Evolutionary conservation across 2,113 vertebrate species (phyloP), one percentile per base, ranked within the genome.

Genomic region (Tamias sibiricus): DNA sequence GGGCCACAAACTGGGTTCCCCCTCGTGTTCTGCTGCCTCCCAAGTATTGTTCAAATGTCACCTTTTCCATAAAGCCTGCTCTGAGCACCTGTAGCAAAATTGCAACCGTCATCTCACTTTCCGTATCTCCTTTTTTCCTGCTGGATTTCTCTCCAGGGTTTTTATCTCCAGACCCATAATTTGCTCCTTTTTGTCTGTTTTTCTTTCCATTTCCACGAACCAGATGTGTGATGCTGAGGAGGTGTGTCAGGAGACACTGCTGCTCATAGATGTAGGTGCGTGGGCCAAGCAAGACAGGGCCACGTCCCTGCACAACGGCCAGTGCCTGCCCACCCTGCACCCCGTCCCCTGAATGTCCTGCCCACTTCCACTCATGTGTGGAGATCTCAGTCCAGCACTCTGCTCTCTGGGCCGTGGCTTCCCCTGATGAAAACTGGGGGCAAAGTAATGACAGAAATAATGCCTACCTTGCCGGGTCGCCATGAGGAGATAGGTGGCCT

Each of bases 161-260:
- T 20, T 72, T 32, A 1, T 24, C 90, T 79, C 2, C 81, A n/a
- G 0, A 26, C 8, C 37, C 3, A 0, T 40, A 22, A 4, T 59
- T 44, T 32, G 22, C 37, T 59, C 35, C 32, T 49, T 14, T 47
- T 4, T 24, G 28, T 1, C 4, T 8, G 6, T 66, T 22, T 47
- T 57, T 26, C 7, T n/a, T 35, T 3, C n/a, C 37, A 3, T 10
- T 42, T 79, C 71, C 47, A 13, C 12, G 64, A 1, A 0, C 0
- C 1, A 54, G 66, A 7, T 0, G 0, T 97, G 97, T 24, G 3
- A 19, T 0, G 2, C 8, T 17, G 52, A 30, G 37, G 87, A 95
- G 76, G 4, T 91, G 59, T 98, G 97, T 79, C 96, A 97, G 85
- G 97, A 98, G 91, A 98, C 95, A 0, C 91, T 98, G 37, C 82